Conservation (phyloP, 2,113 vertebrate genomes). For the Oryzias melastigma region DNA sequence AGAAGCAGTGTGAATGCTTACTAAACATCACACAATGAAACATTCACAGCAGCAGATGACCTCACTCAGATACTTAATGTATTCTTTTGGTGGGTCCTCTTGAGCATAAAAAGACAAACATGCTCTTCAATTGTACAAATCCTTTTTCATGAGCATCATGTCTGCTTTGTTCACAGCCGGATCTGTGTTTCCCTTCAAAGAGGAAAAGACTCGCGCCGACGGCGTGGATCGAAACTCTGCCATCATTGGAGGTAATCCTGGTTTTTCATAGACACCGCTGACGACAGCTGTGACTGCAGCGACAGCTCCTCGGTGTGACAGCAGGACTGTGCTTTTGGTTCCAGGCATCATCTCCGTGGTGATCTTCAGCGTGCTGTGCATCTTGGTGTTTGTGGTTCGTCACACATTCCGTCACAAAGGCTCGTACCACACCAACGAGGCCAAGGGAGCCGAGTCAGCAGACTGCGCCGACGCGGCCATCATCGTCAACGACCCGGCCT, state of each 20-base stretch:
- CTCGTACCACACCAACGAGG: slow-evolving; percentile 97
- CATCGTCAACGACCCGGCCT: slow-evolving; percentile 97
- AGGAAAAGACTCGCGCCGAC: slow-evolving; percentile 82
- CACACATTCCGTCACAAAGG: slow-evolving; percentile 99
- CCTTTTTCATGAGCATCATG: neutral
- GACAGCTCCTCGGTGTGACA: no score
- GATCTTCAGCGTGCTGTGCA: slow-evolving; percentile 91
- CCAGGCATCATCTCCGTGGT: slow-evolving; percentile 92
- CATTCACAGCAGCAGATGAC: neutral
- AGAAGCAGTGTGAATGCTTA: no score
- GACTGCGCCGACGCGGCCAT: slow-evolving; percentile 95
- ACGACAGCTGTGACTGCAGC: no score
- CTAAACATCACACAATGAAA: no score
- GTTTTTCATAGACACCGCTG: no score
- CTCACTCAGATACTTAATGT: no score
- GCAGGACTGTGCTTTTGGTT: neutral
- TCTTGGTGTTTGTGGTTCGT: slow-evolving; percentile 92
- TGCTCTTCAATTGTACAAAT: neutral
- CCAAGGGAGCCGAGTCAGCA: slow-evolving; percentile 93
- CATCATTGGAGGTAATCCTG: slow-evolving; percentile 87
- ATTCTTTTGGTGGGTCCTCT: no score
- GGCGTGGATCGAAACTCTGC: slow-evolving; percentile 91
- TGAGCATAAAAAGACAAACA: neutral
- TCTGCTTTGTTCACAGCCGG: slow-evolving; percentile 73
- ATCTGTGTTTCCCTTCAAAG: slow-evolving; percentile 85